Conservation (phyloP, 2,797 vertebrate species). For the Danio kyathit region DNA sequence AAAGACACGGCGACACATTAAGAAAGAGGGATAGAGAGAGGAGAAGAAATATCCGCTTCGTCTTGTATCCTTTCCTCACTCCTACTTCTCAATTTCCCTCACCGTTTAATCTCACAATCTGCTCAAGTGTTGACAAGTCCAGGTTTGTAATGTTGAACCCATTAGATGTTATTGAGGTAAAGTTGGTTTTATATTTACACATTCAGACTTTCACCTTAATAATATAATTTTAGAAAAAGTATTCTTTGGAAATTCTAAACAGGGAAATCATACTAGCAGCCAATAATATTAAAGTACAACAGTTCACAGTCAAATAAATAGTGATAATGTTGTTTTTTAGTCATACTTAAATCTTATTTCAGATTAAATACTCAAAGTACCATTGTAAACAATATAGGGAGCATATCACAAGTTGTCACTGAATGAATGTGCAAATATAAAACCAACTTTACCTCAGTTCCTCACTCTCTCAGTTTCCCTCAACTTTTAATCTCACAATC, state of each 20-base stretch:
- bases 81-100: constrained; percentile 19
- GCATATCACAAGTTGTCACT: too few relatives aligned
- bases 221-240: too few relatives aligned
- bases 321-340: too few relatives aligned
- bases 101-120: constrained; percentile 34
- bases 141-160: not conserved
- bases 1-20: constrained; percentile 73
- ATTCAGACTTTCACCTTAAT: not conserved
- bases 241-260: too few relatives aligned
- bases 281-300: too few relatives aligned
- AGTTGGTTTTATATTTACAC: not conserved
- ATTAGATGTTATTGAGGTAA: not conserved
- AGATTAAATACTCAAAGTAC: too few relatives aligned
- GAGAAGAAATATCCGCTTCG: not conserved
- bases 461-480: constrained; percentile 18
- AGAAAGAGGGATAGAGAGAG: constrained; percentile 57
- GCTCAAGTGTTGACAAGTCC: constrained; percentile 38
- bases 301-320: too few relatives aligned
- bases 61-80: not conserved
- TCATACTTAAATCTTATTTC: too few relatives aligned
- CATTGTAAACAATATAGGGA: too few relatives aligned
- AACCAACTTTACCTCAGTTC: too few relatives aligned
- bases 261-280: too few relatives aligned
- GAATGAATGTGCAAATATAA: too few relatives aligned
- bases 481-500: constrained; percentile 22